phyloP scores from a whole-genome alignment of 2,888 invertebrate species.

The Dromius quadrimaculatus region DNA sequence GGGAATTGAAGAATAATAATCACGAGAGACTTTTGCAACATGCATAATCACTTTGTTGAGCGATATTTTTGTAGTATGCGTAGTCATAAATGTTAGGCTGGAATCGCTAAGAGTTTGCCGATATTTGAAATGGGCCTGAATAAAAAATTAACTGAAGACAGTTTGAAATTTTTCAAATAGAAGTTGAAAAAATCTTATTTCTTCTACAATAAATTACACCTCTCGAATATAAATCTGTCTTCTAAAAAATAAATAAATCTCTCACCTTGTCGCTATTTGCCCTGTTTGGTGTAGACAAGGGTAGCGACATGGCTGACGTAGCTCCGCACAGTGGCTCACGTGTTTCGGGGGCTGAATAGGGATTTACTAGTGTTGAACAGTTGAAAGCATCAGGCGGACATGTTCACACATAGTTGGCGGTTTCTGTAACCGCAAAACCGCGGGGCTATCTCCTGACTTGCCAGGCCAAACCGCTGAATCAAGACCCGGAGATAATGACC shows the following conservation, averaged over 20 bases:
- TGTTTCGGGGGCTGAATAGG: not conserved
- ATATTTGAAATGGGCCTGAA: too few relatives aligned
- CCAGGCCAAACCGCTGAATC: slow-evolving; percentile 31
- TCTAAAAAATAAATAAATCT: not conserved
- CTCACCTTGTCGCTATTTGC: slow-evolving; percentile 3
- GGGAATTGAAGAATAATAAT: too few relatives aligned
- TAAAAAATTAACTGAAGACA: too few relatives aligned
- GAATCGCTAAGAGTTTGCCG: too few relatives aligned
- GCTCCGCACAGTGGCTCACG: slow-evolving; percentile 6
- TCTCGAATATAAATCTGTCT: too few relatives aligned
- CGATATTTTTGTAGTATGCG: too few relatives aligned
- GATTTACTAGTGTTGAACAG: not conserved
- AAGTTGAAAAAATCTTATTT: too few relatives aligned
- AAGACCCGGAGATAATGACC: slow-evolving; percentile 32
- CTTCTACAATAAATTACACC: too few relatives aligned
- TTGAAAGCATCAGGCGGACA: slow-evolving; percentile 41
- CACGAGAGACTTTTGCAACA: too few relatives aligned
- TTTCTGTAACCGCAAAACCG: slow-evolving; percentile 52
- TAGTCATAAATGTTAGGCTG: too few relatives aligned
- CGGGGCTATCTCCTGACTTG: slow-evolving; percentile 51
- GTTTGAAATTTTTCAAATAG: too few relatives aligned
- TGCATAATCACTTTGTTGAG: too few relatives aligned
- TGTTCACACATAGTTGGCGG: slow-evolving; percentile 56
- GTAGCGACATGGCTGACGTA: slow-evolving; percentile 11
- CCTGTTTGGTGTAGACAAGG: slow-evolving; percentile 1